Percentiles rank a stretch among this genome's conserved stretches.
These are phyloP conservation scores for Enteromius afrohamiltoni DNA, from an alignment of 2,797 vertebrate species.

Conservation along the genomic window DNA sequence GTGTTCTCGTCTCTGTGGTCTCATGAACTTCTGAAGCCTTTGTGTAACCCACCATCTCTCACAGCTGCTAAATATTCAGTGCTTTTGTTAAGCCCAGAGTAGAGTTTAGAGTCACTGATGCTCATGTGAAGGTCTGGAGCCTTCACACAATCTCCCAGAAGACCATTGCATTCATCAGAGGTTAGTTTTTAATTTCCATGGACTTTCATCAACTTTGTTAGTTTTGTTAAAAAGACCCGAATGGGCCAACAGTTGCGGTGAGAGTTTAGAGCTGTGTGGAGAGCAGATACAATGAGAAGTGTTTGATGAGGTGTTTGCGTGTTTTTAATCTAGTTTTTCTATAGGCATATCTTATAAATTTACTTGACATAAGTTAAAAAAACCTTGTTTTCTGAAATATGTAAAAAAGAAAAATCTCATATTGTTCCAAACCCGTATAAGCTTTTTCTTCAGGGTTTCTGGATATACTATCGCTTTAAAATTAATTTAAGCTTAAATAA, in stretches of 20 bases:
- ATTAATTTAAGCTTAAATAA: too few species aligned
- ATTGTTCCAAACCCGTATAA: background rate
- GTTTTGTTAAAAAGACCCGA: background rate
- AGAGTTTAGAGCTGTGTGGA: background rate
- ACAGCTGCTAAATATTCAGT: conserved; percentile 11
- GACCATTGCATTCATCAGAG: background rate
- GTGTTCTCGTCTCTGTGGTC: conserved; percentile 15
- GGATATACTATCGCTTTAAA: background rate
- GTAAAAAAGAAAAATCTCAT: background rate
- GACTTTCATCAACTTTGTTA: background rate
- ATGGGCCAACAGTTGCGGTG: background rate
- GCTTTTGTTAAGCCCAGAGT: background rate
- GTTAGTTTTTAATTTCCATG: background rate
- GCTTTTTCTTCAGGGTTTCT: background rate
- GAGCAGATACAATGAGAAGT: background rate
- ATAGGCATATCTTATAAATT: background rate
- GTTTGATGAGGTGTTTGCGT: background rate
- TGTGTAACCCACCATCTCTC: background rate
- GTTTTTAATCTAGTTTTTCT: background rate
- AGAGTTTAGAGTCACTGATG: background rate
- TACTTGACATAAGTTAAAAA: background rate
- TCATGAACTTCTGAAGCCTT: background rate
- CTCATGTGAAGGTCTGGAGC: background rate
- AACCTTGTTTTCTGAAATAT: too few species aligned
- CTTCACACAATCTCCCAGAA: background rate